Evolutionary conservation across 2,113 vertebrate genomes (phyloP).

Genomic region (Ia io): DNA sequence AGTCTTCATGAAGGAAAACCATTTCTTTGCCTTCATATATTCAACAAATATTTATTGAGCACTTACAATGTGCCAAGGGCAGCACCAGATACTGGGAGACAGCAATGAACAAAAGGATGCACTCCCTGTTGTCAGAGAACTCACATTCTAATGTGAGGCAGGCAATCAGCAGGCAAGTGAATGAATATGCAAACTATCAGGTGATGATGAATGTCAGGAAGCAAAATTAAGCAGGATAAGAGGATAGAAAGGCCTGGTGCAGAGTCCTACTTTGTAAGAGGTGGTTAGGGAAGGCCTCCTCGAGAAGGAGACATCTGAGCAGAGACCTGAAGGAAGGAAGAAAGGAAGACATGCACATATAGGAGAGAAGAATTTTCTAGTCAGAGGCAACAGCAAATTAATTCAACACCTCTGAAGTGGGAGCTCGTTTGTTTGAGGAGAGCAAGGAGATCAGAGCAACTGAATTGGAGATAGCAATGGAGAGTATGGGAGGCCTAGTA

Average conservation of each 20-base stretch:
- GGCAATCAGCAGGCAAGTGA: background rate
- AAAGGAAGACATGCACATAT: background rate
- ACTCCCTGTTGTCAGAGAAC: background rate
- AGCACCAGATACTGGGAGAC: background rate
- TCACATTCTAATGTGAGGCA: background rate
- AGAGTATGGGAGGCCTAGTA: too few species aligned
- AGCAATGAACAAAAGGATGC: background rate
- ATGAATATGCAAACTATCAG: background rate
- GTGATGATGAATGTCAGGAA: background rate
- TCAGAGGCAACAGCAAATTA: background rate
- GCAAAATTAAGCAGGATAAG: background rate
- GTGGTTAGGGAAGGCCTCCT: background rate
- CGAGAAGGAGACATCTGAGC: background rate
- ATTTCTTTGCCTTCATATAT: background rate
- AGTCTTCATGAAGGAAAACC: background rate
- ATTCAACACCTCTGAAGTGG: background rate
- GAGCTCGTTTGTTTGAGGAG: background rate
- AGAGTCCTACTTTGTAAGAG: background rate
- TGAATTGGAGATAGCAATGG: fast-evolving
- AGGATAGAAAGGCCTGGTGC: background rate
- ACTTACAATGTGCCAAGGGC: background rate
- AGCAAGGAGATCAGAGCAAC: background rate
- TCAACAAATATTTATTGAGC: background rate
- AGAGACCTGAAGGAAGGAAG: background rate
- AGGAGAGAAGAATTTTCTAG: background rate